These are phyloP conservation scores for Hemitrygon akajei DNA, from an alignment of 2,797 vertebrate species.

Conservation along the genomic window DNA sequence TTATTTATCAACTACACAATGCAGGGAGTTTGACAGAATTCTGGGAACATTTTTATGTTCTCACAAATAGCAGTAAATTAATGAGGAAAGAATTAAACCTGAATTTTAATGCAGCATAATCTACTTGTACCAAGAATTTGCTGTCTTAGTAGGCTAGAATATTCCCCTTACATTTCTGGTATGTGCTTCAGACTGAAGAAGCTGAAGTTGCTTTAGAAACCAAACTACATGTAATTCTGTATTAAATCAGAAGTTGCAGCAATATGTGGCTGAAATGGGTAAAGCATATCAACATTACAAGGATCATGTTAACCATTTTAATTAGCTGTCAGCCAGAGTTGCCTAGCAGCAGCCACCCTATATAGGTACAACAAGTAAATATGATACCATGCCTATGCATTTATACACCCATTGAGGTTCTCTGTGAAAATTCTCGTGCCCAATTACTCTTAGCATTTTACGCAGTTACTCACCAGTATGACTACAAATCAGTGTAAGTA, in stretches of 20 bases:
- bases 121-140: neutral
- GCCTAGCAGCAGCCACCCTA: neutral
- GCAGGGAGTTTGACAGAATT: neutral
- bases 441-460: neutral
- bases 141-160: neutral
- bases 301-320: neutral
- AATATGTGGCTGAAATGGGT: neutral
- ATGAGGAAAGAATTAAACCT: neutral
- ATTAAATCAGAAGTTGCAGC: neutral
- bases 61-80: neutral
- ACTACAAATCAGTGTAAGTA: neutral
- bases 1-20: constrained; percentile 22
- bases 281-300: neutral
- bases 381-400: neutral
- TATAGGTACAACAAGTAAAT: neutral
- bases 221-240: neutral
- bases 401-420: too few relatives aligned
- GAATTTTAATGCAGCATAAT: neutral
- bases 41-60: neutral
- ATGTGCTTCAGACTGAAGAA: neutral
- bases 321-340: neutral
- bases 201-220: neutral
- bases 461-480: neutral
- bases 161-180: neutral
- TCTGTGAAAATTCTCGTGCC: neutral